Evolutionary conservation across 1,140 invertebrate genomes (phyloP).

Genomic region (Sitodiplosis mosellana): DNA sequence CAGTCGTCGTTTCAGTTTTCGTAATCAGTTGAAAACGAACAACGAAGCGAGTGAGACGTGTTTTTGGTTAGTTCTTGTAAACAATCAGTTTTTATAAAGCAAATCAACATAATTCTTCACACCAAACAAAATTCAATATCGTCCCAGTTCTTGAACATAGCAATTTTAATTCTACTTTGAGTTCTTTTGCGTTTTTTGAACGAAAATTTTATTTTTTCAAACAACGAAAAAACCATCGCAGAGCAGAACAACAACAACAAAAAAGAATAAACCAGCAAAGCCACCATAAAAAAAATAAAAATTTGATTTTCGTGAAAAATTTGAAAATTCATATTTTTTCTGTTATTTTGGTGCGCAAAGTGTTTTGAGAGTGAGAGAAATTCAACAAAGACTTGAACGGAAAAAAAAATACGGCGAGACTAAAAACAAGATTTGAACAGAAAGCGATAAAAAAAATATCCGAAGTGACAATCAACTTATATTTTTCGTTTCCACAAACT

Average conservation of each 20-base stretch:
- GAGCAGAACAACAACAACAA: too few relatives aligned
- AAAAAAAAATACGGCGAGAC: too few relatives aligned
- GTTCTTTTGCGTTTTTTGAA: not conserved
- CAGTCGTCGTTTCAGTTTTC: too few relatives aligned
- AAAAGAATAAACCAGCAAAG: slow-evolving; percentile 3
- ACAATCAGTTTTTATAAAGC: too few relatives aligned
- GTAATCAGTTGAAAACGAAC: not conserved
- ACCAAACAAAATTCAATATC: too few relatives aligned
- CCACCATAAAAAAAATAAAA: not conserved
- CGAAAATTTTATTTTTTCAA: not conserved
- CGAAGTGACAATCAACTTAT: too few relatives aligned
- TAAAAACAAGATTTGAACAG: too few relatives aligned
- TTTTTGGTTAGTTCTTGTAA: not conserved
- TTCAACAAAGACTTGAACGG: not conserved
- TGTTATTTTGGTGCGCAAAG: slow-evolving; percentile 6
- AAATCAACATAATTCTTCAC: too few relatives aligned
- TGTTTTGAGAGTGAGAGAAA: slow-evolving; percentile 6
- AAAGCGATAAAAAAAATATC: too few relatives aligned
- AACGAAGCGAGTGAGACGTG: slow-evolving; percentile 2
- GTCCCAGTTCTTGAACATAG: too few relatives aligned
- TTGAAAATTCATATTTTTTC: slow-evolving; percentile 11
- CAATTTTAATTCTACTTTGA: too few relatives aligned
- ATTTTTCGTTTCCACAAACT: not conserved
- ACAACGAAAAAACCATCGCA: not conserved
- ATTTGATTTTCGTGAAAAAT: slow-evolving; percentile 5